Base-by-base conservation (phyloP, 2,113 vertebrate genomes). In the Myxocyprinus asiaticus region DNA sequence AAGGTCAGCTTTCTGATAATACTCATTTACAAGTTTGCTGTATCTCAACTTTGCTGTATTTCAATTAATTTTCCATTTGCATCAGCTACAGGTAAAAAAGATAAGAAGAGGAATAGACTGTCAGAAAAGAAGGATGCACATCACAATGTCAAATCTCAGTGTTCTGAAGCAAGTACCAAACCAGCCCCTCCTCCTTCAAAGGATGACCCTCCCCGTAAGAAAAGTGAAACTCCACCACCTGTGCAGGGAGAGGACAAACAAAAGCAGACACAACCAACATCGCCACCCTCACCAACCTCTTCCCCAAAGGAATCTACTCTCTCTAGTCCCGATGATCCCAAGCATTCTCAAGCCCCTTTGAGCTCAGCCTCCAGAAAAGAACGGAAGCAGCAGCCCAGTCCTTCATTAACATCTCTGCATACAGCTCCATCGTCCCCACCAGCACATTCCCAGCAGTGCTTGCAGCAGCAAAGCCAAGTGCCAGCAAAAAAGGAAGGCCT, bases 81-180 rank as follows among this genome's bases (percentile, higher is more conserved):
- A 79, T 70, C 78, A 76, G 84, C 67, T 71, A 73, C 89, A 92
- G 94, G 94, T 87, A 99, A 98, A 90, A 98, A 97, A 91, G 97
- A 98, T 87, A 98, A 98, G 88, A 98, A 95, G 88, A 98, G 96
- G 84, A 89, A 93, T 11, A 96, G 94, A 90, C 59, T 93, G 67
- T 90, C 91, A 2, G 98, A 99, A 82, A 98, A 95, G 91, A 98
- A 95, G 81, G 97, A 99, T 68, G 88, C 85, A 71, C 90, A 89
- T 79, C 93, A 89, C 81, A 89, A 87, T 14, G 92, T 91, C 43
- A 98, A 96, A 90, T 92, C 83, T 43, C 86, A 88, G 4, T 84
- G 87, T 10, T 80, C 88, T 11, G 98, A 98, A 81, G 86, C 92
- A 17, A 91, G 83, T 64, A 89, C 94, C 77, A 98, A 96, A 77